Evolutionary conservation across 2,797 vertebrate species (phyloP).

Genomic region (Amniataba percoides): DNA sequence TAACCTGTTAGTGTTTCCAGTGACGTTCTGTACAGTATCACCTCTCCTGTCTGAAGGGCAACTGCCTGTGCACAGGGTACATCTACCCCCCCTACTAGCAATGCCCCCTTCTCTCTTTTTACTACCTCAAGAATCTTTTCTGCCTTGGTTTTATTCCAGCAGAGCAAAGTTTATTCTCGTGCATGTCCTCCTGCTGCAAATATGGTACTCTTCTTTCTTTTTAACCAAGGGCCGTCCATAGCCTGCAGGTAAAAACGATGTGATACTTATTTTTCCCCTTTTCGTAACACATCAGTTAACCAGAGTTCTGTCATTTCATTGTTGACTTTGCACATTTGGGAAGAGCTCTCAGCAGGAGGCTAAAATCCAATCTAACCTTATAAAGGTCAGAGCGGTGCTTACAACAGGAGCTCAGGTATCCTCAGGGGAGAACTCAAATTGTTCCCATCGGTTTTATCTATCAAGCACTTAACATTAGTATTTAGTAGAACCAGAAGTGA

Average conservation of each 20-base stretch:
- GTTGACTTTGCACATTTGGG: conserved; percentile 26
- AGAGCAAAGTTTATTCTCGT: neutral
- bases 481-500: neutral
- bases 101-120: neutral
- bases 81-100: neutral
- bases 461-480: neutral
- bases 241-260: conserved; percentile 31
- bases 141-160: conserved; percentile 15
- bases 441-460: neutral
- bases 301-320: conserved; percentile 7
- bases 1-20: conserved; percentile 25
- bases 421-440: conserved; percentile 3
- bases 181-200: neutral
- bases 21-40: conserved; percentile 15
- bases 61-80: conserved; percentile 11
- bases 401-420: neutral
- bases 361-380: conserved; percentile 18
- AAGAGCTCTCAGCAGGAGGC: conserved; percentile 16
- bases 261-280: conserved; percentile 10
- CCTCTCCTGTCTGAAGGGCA: conserved; percentile 38
- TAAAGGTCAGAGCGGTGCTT: conserved; percentile 17
- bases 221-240: neutral
- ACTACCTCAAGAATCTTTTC: conserved; percentile 7
- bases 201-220: neutral
- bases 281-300: neutral